A percentile compares a stretch with the other conserved stretches of the same genome.
phyloP scores from a whole-genome alignment of 1,140 invertebrate genomes.

The Aphelenchoides besseyi region DNA sequence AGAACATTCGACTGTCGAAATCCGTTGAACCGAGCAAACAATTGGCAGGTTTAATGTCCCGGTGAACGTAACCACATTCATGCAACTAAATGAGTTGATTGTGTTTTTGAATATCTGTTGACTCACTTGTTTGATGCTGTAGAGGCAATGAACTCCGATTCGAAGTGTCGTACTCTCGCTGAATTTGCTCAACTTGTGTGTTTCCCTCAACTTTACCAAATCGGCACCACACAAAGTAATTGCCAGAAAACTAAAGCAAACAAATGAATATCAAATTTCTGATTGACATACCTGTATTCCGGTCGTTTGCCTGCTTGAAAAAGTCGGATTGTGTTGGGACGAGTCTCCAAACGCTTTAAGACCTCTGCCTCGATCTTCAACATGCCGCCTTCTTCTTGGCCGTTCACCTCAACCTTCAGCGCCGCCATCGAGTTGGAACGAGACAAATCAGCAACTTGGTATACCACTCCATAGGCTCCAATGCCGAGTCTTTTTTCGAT shows the following conservation, averaged over 20 bases:
- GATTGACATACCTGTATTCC: conserved; percentile 43
- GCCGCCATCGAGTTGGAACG: conserved; percentile 21
- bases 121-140: conserved; percentile 5
- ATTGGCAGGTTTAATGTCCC: conserved; percentile 33
- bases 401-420: conserved; percentile 48
- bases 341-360: conserved; percentile 25
- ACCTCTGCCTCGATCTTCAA: conserved; percentile 48
- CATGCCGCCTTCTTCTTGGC: conserved; percentile 46
- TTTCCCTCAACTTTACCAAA: conserved; percentile 34
- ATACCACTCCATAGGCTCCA: conserved; percentile 41
- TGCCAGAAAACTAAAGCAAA: conserved; percentile 43
- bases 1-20: conserved; percentile 43
- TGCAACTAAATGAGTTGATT: conserved; percentile 24
- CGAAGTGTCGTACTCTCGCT: conserved; percentile 15
- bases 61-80: conserved; percentile 32
- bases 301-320: conserved; percentile 44
- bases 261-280: background rate
- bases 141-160: background rate
- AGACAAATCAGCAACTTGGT: conserved; percentile 36
- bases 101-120: background rate
- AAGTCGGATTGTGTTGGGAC: conserved; percentile 37
- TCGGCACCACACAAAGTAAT: conserved; percentile 51
- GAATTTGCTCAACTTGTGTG: conserved; percentile 8
- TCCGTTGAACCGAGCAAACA: conserved; percentile 42
- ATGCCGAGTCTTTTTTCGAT: conserved; percentile 23